Evolutionary conservation across 2,888 invertebrate species (phyloP).

Genomic region (Scotopteryx bipunctaria): DNA sequence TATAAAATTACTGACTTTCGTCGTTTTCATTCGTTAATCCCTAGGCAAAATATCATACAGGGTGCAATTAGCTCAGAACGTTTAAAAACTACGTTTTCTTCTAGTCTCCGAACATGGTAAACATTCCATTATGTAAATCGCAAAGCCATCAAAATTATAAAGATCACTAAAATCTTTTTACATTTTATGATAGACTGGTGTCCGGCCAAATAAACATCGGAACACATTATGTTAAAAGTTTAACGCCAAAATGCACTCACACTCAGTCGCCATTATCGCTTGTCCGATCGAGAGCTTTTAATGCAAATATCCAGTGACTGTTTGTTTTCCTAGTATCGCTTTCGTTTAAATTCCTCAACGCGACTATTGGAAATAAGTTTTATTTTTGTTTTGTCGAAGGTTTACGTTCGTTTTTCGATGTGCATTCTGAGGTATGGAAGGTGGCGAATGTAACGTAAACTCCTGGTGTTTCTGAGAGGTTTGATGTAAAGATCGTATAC

Average conservation of each 20-base stretch:
- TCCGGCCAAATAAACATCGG: constrained; percentile 35
- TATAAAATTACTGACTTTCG: too few relatives aligned
- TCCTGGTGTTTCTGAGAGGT: background rate
- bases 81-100: too few relatives aligned
- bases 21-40: too few relatives aligned
- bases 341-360: background rate
- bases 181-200: background rate
- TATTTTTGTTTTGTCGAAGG: too few relatives aligned
- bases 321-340: constrained; percentile 27
- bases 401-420: too few relatives aligned
- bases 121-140: too few relatives aligned
- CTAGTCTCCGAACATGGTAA: too few relatives aligned
- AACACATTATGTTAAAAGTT: constrained; percentile 54
- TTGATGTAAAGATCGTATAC: background rate
- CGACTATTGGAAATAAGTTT: background rate
- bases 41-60: too few relatives aligned
- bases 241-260: constrained; percentile 63
- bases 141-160: too few relatives aligned
- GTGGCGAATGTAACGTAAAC: too few relatives aligned
- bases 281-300: constrained; percentile 54
- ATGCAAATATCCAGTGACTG: constrained; percentile 54
- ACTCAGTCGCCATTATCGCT: constrained; percentile 45
- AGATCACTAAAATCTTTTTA: background rate
- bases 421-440: too few relatives aligned
- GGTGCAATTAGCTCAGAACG: too few relatives aligned